Conservation (phyloP, 30 jellyfish, hydroid and myxozoan genomes). For the Morbakka virulenta region DNA sequence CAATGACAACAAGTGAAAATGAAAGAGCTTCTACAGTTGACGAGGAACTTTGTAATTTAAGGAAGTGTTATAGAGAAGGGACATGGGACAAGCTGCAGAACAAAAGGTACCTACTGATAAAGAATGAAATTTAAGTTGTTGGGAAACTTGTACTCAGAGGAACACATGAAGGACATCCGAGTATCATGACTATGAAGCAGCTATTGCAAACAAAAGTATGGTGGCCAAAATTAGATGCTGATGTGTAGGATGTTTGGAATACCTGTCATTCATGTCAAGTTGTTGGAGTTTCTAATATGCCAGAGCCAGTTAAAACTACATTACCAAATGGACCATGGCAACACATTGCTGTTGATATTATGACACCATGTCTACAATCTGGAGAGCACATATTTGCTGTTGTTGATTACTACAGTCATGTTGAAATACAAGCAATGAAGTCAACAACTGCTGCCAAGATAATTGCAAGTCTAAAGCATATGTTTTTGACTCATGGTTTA, state of each 20-base stretch:
- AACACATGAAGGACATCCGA: slow-evolving; percentile 51
- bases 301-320: slow-evolving; percentile 39
- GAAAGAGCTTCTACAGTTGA: slow-evolving; percentile 42
- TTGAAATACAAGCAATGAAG: slow-evolving; percentile 29
- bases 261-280: slow-evolving; percentile 46
- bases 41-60: slow-evolving; percentile 4
- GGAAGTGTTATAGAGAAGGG: slow-evolving; percentile 1
- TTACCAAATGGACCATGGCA: slow-evolving; percentile 64
- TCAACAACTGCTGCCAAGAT: slow-evolving; percentile 49
- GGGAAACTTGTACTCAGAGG: slow-evolving; percentile 50
- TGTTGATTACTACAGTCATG: not conserved
- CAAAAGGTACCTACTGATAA: not conserved
- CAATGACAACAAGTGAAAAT: slow-evolving; percentile 28
- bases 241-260: slow-evolving; percentile 17
- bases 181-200: slow-evolving; percentile 29
- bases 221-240: slow-evolving; percentile 59
- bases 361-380: slow-evolving; percentile 40
- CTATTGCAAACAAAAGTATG: slow-evolving; percentile 48
- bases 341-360: slow-evolving; percentile 22
- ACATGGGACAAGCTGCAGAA: slow-evolving; percentile 37
- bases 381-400: slow-evolving; percentile 19
- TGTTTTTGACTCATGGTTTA: slow-evolving; percentile 32
- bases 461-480: slow-evolving; percentile 37
- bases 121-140: slow-evolving; percentile 16
- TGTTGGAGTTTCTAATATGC: slow-evolving; percentile 41